Percentiles rank a stretch among this genome's conserved stretches.
phyloP scores from a whole-genome alignment of 1,140 invertebrate genomes.

The Luehdorfia chinensis region DNA sequence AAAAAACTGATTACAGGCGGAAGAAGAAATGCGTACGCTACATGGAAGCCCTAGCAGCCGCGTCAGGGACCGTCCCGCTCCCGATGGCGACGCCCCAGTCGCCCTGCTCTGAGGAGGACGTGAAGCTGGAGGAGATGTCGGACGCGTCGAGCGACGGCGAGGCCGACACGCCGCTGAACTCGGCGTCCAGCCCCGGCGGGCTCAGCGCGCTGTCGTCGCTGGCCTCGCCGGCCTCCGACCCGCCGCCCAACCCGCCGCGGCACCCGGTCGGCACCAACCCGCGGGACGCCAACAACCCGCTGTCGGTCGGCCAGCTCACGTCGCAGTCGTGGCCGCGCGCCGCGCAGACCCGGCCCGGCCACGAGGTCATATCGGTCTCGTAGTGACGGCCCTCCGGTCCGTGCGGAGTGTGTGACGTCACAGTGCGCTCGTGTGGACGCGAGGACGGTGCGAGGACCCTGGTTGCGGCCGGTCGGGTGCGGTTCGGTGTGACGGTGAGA shows the following conservation, averaged over 20 bases:
- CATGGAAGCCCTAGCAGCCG: constrained; percentile 86
- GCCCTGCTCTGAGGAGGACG: constrained; percentile 82
- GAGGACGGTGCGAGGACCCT: not conserved
- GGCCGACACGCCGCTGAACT: constrained; percentile 80
- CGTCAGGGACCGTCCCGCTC: constrained; percentile 79
- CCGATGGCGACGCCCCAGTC: constrained; percentile 49
- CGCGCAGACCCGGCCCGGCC: constrained; percentile 44
- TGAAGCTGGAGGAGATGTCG: constrained; percentile 83
- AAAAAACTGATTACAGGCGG: constrained; percentile 83
- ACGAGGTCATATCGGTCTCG: constrained; percentile 73
- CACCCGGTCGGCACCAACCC: constrained; percentile 93
- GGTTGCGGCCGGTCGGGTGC: not conserved
- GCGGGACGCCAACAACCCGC: constrained; percentile 92
- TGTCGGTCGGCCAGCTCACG: constrained; percentile 92
- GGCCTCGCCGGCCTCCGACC: constrained; percentile 83
- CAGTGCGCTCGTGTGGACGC: constrained; percentile 19
- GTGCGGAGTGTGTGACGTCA: constrained; percentile 22
- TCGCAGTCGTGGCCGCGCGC: constrained; percentile 74
- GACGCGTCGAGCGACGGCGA: constrained; percentile 86
- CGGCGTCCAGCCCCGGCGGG: constrained; percentile 87
- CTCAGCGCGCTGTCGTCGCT: constrained; percentile 87
- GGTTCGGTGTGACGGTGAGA: not conserved
- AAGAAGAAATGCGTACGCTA: constrained; percentile 99
- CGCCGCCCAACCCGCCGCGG: constrained; percentile 80
- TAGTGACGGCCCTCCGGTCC: constrained; percentile 56